These are phyloP conservation scores for Cotesia glomerata DNA, from an alignment of 1,140 invertebrate species.

Conservation along the genomic window DNA sequence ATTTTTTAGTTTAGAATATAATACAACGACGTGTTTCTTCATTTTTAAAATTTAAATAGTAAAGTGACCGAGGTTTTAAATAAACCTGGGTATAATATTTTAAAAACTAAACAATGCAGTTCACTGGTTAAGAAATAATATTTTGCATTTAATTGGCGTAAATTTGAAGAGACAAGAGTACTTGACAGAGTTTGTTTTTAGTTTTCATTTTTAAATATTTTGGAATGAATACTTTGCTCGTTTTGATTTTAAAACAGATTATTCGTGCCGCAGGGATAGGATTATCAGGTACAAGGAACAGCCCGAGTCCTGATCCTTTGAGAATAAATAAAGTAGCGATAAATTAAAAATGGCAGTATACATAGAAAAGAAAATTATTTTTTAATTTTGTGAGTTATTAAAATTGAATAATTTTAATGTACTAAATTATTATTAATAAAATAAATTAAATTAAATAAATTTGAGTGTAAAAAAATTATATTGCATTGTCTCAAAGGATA, in stretches of 20 bases:
- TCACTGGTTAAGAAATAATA: background rate
- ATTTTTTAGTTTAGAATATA: conserved; percentile 8
- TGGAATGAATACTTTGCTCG: background rate
- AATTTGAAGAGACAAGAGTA: background rate
- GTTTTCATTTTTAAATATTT: background rate
- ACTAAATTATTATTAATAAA: background rate
- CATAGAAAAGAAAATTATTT: background rate
- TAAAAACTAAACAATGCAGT: conserved; percentile 2
- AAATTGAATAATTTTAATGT: background rate
- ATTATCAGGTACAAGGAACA: conserved; percentile 61
- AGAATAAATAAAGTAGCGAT: conserved; percentile 4
- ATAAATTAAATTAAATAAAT: conserved; percentile 9
- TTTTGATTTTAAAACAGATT: conserved; percentile 15
- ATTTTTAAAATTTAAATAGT: background rate
- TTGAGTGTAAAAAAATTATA: background rate
- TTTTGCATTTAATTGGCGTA: background rate
- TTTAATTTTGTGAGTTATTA: background rate
- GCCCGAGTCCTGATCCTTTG: conserved; percentile 51
- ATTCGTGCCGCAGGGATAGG: conserved; percentile 52
- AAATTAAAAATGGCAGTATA: background rate
- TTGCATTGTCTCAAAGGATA: conserved; percentile 40
- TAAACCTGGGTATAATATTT: background rate
- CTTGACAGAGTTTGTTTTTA: background rate
- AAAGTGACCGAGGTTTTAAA: conserved; percentile 11
- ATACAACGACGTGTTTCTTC: conserved; percentile 2